These are phyloP conservation scores for Ennomos fuscantarius DNA, from an alignment of 2,888 invertebrate species.

Conservation along the genomic window DNA sequence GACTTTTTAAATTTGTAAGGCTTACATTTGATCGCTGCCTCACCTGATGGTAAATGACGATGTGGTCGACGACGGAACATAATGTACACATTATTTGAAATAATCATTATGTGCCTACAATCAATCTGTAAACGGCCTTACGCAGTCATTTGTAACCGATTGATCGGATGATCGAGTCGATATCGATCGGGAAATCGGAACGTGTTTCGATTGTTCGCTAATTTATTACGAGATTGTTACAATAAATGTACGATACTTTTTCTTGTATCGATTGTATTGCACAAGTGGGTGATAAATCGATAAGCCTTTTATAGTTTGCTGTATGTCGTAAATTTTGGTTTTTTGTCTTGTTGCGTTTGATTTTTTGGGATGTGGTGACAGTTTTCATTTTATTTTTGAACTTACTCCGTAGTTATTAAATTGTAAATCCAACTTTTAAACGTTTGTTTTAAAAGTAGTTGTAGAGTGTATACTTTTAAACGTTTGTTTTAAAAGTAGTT, in stretches of 20 bases:
- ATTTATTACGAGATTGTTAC: constrained; percentile 29
- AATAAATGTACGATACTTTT: constrained; percentile 18
- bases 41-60: too few species aligned
- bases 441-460: too few species aligned
- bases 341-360: constrained; percentile 2
- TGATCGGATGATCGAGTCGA: constrained; percentile 42
- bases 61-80: too few species aligned
- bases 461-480: too few species aligned
- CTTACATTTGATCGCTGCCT: too few species aligned
- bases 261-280: constrained; percentile 23
- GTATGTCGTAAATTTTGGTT: constrained; percentile 8
- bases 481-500: too few species aligned
- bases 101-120: too few species aligned
- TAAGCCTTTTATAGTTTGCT: constrained; percentile 14
- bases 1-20: too few species aligned
- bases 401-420: background rate
- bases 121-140: constrained; percentile 13
- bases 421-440: too few species aligned
- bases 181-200: constrained; percentile 31
- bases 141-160: constrained; percentile 46
- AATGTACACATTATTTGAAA: too few species aligned
- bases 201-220: constrained; percentile 43
- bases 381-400: background rate
- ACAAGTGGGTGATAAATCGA: constrained; percentile 24
- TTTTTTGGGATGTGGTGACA: background rate